Evolutionary conservation across 2,797 vertebrate species (phyloP), one percentile per base, ranked within the genome.

Genomic region (Adrianichthys oophorus): DNA sequence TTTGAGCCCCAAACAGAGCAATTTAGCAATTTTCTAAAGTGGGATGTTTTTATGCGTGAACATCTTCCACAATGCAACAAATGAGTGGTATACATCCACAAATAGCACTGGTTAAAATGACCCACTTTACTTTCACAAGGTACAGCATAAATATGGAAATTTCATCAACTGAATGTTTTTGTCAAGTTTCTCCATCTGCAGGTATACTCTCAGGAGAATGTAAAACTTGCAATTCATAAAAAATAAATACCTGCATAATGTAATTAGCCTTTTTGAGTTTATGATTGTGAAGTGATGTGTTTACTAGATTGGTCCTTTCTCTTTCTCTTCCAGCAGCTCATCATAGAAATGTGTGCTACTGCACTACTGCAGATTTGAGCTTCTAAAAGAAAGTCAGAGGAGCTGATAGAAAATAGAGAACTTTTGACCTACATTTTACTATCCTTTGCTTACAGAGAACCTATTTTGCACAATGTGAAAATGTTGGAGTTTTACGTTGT

Each of bases 351-450:
- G 17, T 18, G 47, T 58, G 24, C 7, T 23, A 21, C 29, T 15
- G 14, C 8, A 12, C 40, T 15, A 3, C 16, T 10, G 15, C 17
- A 2, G 23, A 62, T 2, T 5, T 47, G 54, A 52, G 1, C 56
- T 0, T 5, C 7, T 21, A 53, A 17, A 41, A 62, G 50, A 54
- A 29, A 59, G 60, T 56, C 26, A 55, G 24, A 41, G 58, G 24
- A 48, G 50, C 41, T 21, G 7, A 23, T n/a, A 45, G 42, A 53
- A 52, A 72, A 72, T 70, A 41, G 69, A 84, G 76, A 4, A 48
- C 70, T 16, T 59, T 26, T 26, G 62, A 40, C 57, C 72, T 65
- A 69, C 12, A 3, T 62, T 81, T 79, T 26, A 52, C 63, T 10
- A 37, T 61, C 49, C 16, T 48, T 49, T 60, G 66, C 64, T 64